phyloP scores from a whole-genome alignment of 2,888 invertebrate species.

The Xanthorhoe spadicearia region DNA sequence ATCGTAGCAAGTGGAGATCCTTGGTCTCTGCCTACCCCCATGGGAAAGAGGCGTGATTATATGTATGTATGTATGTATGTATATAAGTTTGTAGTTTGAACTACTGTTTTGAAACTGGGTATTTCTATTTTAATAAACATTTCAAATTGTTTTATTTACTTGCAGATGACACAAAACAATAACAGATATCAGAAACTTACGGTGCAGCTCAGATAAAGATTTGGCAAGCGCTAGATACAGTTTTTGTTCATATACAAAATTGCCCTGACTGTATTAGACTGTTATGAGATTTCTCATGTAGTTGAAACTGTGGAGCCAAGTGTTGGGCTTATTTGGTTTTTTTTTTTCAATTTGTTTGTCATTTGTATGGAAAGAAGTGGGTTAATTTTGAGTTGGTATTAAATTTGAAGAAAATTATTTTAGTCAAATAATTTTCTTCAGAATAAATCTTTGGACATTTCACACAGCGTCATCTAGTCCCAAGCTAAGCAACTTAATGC shows the following conservation, averaged over 20 bases:
- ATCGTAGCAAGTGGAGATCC: no score
- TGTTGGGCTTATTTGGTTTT: slow-evolving; percentile 13
- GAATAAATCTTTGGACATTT: no score
- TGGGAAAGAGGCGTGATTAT: no score
- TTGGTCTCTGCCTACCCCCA: no score
- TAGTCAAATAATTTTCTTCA: no score
- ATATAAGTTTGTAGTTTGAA: no score
- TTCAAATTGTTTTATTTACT: background rate
- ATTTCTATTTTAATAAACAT: background rate
- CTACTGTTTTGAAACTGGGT: no score
- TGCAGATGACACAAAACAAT: slow-evolving; percentile 16
- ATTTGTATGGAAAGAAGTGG: background rate
- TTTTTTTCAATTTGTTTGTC: slow-evolving; percentile 1
- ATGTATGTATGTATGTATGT: no score
- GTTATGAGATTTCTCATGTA: slow-evolving; percentile 44
- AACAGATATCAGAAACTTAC: slow-evolving; percentile 29
- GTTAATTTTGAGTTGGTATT: background rate
- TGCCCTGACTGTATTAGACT: slow-evolving; percentile 42
- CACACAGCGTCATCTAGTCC: no score
- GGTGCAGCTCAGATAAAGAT: slow-evolving; percentile 51
- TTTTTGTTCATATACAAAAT: slow-evolving; percentile 44
- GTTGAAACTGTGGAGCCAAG: slow-evolving; percentile 35
- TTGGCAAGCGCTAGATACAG: slow-evolving; percentile 50
- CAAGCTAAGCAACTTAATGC: no score
- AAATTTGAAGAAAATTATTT: background rate